These are phyloP conservation scores for Epizoanthus illoricatus DNA, from an alignment of 92 coral and sea anemone species.

Conservation along the genomic window DNA sequence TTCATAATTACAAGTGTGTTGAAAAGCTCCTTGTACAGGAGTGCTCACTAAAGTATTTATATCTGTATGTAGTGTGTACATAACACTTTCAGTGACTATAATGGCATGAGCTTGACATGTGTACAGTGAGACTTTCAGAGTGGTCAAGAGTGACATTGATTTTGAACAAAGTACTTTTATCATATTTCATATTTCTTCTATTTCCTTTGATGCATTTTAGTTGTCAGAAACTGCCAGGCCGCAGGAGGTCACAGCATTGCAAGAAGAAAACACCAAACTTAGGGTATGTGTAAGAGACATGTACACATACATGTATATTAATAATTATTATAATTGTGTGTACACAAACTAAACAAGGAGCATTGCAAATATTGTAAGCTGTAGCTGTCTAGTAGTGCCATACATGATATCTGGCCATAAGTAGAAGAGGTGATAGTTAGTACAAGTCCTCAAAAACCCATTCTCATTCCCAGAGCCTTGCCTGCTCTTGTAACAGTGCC, in stretches of 20 bases:
- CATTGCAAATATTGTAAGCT: background rate
- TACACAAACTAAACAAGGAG: too few relatives aligned
- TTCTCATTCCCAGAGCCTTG: too few relatives aligned
- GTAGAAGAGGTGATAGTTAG: too few relatives aligned
- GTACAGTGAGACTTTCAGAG: background rate
- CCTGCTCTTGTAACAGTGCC: too few relatives aligned
- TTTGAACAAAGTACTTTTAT: background rate
- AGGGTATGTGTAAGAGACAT: conserved; percentile 21
- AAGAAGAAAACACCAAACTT: conserved; percentile 57
- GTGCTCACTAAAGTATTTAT: too few relatives aligned
- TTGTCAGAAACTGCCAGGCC: conserved; percentile 33
- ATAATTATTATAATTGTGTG: background rate
- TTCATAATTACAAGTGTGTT: too few relatives aligned
- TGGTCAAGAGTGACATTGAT: background rate
- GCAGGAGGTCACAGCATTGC: conserved; percentile 42
- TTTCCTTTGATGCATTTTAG: background rate
- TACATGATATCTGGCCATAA: too few relatives aligned
- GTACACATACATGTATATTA: background rate
- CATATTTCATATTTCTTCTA: background rate
- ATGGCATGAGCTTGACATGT: too few relatives aligned
- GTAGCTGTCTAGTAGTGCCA: background rate
- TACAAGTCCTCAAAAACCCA: too few relatives aligned
- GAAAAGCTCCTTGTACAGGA: too few relatives aligned
- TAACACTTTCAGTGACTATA: too few relatives aligned
- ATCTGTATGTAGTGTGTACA: too few relatives aligned